phyloP scores from a whole-genome alignment of 2,888 invertebrate genomes.

The Lasius platythorax region DNA sequence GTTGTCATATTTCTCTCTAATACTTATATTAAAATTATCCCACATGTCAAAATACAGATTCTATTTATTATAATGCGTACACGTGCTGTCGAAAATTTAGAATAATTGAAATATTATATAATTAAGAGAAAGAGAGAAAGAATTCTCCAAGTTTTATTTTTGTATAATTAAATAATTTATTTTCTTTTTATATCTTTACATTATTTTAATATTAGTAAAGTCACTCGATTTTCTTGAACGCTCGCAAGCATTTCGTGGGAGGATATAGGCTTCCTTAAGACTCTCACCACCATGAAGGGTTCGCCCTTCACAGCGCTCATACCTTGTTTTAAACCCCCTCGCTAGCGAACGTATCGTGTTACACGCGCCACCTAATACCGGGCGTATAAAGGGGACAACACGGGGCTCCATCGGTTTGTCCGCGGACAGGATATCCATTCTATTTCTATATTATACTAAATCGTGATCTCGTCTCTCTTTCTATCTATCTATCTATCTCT shows the following conservation, averaged over 20 bases:
- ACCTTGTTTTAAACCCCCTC: slow-evolving; percentile 76
- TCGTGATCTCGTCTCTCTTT: slow-evolving; percentile 45
- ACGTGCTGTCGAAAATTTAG: background rate
- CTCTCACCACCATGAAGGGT: slow-evolving; percentile 47
- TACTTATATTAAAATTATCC: background rate
- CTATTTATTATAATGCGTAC: background rate
- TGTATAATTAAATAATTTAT: slow-evolving; percentile 11
- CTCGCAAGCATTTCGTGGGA: slow-evolving; percentile 33
- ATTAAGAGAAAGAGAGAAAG: background rate
- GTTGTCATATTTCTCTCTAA: background rate
- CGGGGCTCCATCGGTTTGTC: slow-evolving; percentile 62
- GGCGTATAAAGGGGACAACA: slow-evolving; percentile 69
- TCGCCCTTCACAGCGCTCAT: slow-evolving; percentile 58
- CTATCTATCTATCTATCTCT: slow-evolving; percentile 28
- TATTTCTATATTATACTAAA: slow-evolving; percentile 81
- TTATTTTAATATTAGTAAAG: background rate
- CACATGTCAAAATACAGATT: background rate
- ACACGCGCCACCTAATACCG: slow-evolving; percentile 76
- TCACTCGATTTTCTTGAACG: slow-evolving; percentile 29
- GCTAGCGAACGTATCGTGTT: slow-evolving; percentile 77
- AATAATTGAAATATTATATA: background rate
- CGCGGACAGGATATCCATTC: slow-evolving; percentile 82
- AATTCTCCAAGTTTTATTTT: background rate
- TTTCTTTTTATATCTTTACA: background rate
- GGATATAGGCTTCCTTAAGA: slow-evolving; percentile 40